Conservation (phyloP, 1,140 invertebrate genomes). For the Bombus superbus region DNA sequence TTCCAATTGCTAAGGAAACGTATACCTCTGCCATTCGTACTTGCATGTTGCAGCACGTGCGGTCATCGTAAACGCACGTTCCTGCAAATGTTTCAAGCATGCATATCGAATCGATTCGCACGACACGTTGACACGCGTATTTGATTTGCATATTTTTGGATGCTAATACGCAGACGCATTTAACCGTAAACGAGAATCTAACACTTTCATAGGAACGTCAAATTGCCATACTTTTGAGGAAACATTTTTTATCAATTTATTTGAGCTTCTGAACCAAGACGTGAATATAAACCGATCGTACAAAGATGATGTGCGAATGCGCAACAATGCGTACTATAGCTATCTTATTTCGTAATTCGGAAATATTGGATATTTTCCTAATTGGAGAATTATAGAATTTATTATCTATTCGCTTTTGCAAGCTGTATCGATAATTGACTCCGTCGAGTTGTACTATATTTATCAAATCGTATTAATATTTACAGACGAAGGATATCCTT, state of each 20-base stretch:
- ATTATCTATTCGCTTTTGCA: too few species aligned
- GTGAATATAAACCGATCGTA: too few species aligned
- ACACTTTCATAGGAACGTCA: not conserved
- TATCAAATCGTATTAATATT: too few species aligned
- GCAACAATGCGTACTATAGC: too few species aligned
- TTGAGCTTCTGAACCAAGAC: too few species aligned
- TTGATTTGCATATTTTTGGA: slow-evolving; percentile 1
- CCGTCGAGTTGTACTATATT: too few species aligned
- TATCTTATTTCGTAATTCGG: too few species aligned
- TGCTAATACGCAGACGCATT: not conserved
- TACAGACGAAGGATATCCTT: too few species aligned
- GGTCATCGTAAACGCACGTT: slow-evolving; percentile 59
- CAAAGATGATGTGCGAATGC: too few species aligned
- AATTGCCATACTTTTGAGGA: not conserved
- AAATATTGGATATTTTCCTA: too few species aligned
- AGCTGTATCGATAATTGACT: too few species aligned
- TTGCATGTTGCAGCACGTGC: slow-evolving; percentile 40
- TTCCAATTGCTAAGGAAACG: slow-evolving; percentile 46
- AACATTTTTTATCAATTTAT: not conserved
- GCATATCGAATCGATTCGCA: slow-evolving; percentile 45
- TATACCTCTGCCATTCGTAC: slow-evolving; percentile 4
- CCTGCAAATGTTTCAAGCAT: slow-evolving; percentile 42
- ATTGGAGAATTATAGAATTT: too few species aligned
- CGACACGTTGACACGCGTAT: slow-evolving; percentile 30
- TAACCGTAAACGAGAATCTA: not conserved